Conservation (phyloP, 2,113 vertebrate species). For the Myotis lucifugus region DNA sequence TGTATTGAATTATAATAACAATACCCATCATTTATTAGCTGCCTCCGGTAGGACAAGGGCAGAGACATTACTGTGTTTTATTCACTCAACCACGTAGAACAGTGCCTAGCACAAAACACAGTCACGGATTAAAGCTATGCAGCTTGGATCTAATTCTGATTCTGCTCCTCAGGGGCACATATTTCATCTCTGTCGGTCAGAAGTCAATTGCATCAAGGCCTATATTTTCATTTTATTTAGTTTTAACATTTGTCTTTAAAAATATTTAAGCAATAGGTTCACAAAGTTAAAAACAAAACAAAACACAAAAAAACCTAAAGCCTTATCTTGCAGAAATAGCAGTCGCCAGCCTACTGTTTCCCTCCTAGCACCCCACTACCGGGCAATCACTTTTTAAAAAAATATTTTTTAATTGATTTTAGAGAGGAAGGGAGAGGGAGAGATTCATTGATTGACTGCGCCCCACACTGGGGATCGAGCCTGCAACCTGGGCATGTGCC, state of each 20-base stretch:
- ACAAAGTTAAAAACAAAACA: background rate
- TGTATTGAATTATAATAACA: background rate
- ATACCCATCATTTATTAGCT: too few relatives aligned
- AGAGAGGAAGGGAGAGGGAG: too few relatives aligned
- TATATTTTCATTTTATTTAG: background rate
- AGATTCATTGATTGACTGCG: too few relatives aligned
- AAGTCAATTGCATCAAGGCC: background rate
- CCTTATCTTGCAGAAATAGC: background rate
- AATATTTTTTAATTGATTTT: too few relatives aligned
- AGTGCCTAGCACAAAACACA: background rate
- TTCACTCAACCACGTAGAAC: background rate
- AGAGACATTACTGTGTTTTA: background rate
- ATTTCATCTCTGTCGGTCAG: background rate
- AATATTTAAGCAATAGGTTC: background rate
- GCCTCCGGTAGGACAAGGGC: background rate
- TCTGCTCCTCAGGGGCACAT: background rate
- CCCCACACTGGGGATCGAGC: too few relatives aligned
- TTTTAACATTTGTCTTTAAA: background rate
- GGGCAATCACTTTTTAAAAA: too few relatives aligned
- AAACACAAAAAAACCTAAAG: background rate
- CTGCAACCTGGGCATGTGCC: too few relatives aligned
- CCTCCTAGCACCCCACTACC: too few relatives aligned
- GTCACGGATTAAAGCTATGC: background rate
- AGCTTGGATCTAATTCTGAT: background rate
- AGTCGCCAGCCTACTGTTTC: background rate